phyloP scores from a whole-genome alignment of 1,140 invertebrate species.

The Drosophila willistoni region DNA sequence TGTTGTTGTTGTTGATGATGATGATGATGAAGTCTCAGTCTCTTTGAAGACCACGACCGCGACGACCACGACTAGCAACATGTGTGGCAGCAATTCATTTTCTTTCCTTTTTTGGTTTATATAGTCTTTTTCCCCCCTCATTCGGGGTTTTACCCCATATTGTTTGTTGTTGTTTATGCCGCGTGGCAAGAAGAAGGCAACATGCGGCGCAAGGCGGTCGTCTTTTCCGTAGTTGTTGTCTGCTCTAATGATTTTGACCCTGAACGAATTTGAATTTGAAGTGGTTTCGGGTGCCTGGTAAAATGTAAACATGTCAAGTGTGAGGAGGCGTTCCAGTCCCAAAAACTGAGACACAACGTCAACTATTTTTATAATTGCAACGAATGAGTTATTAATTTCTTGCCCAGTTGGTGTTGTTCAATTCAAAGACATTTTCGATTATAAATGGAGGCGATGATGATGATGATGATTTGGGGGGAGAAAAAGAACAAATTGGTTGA shows the following conservation, averaged over 20 bases:
- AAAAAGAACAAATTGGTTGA: slow-evolving; percentile 2
- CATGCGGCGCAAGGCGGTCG: slow-evolving; percentile 27
- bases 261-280: slow-evolving; percentile 52
- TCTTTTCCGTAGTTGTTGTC: slow-evolving; percentile 13
- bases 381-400: slow-evolving; percentile 36
- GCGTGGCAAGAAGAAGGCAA: slow-evolving; percentile 35
- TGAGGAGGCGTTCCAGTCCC: slow-evolving; percentile 6
- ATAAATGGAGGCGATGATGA: background rate
- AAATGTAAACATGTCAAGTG: slow-evolving; percentile 40
- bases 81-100: slow-evolving; percentile 42
- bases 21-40: slow-evolving; percentile 35
- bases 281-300: slow-evolving; percentile 42
- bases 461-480: background rate
- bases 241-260: slow-evolving; percentile 59
- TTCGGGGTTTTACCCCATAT: background rate
- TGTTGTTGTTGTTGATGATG: slow-evolving; percentile 30
- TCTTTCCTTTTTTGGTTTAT: background rate
- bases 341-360: slow-evolving; percentile 14
- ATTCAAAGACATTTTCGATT: slow-evolving; percentile 13
- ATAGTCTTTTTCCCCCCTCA: too few relatives aligned
- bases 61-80: slow-evolving; percentile 28
- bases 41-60: slow-evolving; percentile 27
- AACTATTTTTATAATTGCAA: slow-evolving; percentile 45
- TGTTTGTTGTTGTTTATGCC: slow-evolving; percentile 25
- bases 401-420: slow-evolving; percentile 25